Conservation (phyloP, 2,113 vertebrate species). For the Gulo gulo region DNA sequence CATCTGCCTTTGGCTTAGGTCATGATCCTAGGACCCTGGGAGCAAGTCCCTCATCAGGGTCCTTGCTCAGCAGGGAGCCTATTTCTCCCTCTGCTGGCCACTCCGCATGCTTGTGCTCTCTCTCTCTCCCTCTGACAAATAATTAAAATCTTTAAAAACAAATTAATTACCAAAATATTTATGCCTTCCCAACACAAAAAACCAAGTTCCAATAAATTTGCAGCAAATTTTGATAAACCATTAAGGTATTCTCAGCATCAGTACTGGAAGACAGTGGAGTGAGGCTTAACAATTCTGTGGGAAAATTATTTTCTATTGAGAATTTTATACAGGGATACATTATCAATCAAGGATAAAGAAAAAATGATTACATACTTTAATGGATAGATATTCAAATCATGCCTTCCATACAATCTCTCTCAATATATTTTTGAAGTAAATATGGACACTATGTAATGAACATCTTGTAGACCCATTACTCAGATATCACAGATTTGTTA, state of each 20-base stretch:
- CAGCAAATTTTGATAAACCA: background rate
- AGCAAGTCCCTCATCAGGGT: too few species aligned
- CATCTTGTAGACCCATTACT: background rate
- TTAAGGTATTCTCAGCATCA: background rate
- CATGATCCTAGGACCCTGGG: too few species aligned
- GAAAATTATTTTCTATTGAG: background rate
- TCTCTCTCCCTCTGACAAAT: too few species aligned
- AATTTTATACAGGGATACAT: background rate
- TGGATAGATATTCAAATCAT: background rate
- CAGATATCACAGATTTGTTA: background rate
- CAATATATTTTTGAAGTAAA: background rate
- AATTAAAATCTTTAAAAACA: background rate
- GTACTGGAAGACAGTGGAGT: background rate
- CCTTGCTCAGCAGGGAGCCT: too few species aligned
- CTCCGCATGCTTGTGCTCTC: too few species aligned
- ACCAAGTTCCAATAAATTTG: background rate
- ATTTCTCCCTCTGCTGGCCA: too few species aligned
- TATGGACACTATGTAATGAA: background rate
- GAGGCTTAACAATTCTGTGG: background rate
- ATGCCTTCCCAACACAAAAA: background rate
- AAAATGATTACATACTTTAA: background rate
- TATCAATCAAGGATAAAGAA: background rate
- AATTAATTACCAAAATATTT: background rate
- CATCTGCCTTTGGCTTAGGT: too few species aligned
- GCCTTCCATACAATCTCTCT: background rate